These are phyloP conservation scores for Athalia rosae DNA, from an alignment of 2,888 invertebrate species.

Conservation along the genomic window DNA sequence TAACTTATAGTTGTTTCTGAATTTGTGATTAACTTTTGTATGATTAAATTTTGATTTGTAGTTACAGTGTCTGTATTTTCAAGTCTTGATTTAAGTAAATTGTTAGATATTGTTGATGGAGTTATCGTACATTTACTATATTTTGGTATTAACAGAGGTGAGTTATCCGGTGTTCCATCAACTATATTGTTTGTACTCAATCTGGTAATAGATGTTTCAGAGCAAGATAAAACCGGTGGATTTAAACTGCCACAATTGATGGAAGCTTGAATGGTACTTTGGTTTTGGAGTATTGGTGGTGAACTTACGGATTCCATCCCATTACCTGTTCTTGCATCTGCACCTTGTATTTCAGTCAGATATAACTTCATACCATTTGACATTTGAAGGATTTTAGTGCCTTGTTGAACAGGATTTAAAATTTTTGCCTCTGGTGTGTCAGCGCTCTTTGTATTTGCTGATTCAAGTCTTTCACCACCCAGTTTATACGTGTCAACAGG, in stretches of 20 bases:
- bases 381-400: conserved; percentile 19
- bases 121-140: neutral
- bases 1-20: neutral
- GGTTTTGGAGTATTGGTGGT: conserved; percentile 33
- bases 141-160: neutral
- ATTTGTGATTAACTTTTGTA: neutral
- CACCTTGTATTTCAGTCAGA: neutral
- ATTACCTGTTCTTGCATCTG: neutral
- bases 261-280: conserved; percentile 29
- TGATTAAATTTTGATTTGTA: conserved; percentile 13
- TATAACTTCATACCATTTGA: conserved; percentile 20
- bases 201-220: conserved; percentile 15
- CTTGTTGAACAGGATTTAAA: conserved; percentile 6
- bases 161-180: neutral
- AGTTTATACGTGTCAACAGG: neutral
- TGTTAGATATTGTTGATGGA: neutral
- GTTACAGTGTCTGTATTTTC: neutral
- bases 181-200: neutral
- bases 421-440: conserved; percentile 3
- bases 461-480: conserved; percentile 3
- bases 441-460: neutral
- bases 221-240: conserved; percentile 28
- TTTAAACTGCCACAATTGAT: conserved; percentile 17
- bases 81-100: neutral
- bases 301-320: neutral